These are phyloP conservation scores for Thymelicus sylvestris DNA, from an alignment of 2,888 invertebrate species.

Conservation along the genomic window DNA sequence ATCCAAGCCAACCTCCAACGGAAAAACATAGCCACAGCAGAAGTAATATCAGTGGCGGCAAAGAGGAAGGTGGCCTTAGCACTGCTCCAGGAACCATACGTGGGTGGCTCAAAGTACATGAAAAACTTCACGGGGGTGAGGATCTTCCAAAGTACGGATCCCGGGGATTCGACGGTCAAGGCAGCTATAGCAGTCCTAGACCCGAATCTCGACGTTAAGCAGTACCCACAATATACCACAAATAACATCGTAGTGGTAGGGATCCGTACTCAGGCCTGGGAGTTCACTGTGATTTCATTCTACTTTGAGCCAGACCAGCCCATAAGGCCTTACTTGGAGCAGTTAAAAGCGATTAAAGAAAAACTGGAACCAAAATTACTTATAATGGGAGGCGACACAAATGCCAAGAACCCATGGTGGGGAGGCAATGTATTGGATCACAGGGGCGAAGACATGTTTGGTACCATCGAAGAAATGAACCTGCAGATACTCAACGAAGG, in stretches of 20 bases:
- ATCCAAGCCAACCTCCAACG: conserved; percentile 16
- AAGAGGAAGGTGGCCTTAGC: background rate
- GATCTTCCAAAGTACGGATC: conserved; percentile 17
- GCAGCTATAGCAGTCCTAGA: conserved; percentile 36
- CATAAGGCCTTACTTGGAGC: background rate
- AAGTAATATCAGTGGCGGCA: background rate
- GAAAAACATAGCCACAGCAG: background rate
- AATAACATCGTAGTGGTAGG: too few species aligned
- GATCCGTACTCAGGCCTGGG: too few species aligned
- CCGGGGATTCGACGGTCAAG: conserved; percentile 23
- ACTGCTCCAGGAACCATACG: conserved; percentile 23
- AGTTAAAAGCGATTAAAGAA: background rate
- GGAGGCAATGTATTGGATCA: background rate
- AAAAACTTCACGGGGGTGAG: conserved; percentile 12
- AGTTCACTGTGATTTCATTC: too few species aligned
- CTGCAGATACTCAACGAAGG: background rate
- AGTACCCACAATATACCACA: background rate
- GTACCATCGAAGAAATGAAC: background rate
- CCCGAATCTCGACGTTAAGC: conserved; percentile 19
- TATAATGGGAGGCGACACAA: background rate
- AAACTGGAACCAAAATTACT: background rate
- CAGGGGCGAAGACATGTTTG: background rate
- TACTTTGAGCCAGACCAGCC: too few species aligned
- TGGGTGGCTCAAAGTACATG: conserved; percentile 10
- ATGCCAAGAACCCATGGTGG: conserved; percentile 9